Evolutionary conservation across 2,797 vertebrate genomes (phyloP).

Genomic region (Melanogrammus aeglefinus): DNA sequence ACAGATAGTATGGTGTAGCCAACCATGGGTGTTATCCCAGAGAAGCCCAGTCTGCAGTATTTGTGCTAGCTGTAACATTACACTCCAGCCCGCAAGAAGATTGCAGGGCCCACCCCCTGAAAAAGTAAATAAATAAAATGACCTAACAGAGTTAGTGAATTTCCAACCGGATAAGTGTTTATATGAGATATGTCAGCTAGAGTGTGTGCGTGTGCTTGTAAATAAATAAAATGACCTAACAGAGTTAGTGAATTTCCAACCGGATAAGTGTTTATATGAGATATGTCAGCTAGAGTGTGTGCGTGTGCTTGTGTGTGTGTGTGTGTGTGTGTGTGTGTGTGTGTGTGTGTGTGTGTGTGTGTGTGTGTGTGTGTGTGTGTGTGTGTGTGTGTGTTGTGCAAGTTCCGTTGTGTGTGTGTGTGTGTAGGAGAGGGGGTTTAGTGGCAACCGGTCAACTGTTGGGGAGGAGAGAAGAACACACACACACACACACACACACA

Average conservation of each 20-base stretch:
- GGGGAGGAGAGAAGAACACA: background rate
- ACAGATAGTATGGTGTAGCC: background rate
- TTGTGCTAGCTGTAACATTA: background rate
- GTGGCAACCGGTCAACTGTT: background rate
- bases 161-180: background rate
- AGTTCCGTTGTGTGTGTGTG: constrained; percentile 5
- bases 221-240: background rate
- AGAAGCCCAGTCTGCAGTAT: background rate
- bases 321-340: background rate
- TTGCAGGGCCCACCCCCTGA: background rate
- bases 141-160: background rate
- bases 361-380: constrained; percentile 4
- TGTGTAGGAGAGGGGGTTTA: background rate
- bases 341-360: constrained; percentile 1
- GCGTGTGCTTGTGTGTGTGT: background rate
- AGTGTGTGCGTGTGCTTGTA: background rate
- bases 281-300: background rate
- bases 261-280: background rate
- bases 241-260: background rate
- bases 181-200: background rate
- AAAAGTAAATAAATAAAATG: background rate
- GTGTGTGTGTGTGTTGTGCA: constrained; percentile 3
- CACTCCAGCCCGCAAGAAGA: background rate
- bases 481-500: constrained; percentile 16
- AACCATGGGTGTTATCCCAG: background rate